These are phyloP conservation scores for Nestor notabilis DNA, from an alignment of 2,113 vertebrate genomes.

Conservation along the genomic window DNA sequence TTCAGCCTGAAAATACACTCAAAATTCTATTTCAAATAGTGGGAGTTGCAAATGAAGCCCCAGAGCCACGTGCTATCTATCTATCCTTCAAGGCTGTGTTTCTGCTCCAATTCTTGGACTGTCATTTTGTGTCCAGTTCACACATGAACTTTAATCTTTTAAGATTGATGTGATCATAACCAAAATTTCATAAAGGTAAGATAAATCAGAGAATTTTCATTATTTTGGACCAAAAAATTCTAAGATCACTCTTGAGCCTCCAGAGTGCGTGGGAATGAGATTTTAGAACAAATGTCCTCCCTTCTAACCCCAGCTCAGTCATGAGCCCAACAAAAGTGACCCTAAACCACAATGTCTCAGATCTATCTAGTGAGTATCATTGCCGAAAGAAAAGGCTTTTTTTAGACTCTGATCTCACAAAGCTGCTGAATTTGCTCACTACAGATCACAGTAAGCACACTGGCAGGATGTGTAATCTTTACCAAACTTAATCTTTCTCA, in stretches of 20 bases:
- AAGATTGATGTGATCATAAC: not conserved
- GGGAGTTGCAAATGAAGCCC: not conserved
- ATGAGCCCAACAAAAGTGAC: not conserved
- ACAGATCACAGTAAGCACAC: not conserved
- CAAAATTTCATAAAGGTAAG: not conserved
- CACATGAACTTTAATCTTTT: not conserved
- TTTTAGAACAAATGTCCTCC: not conserved
- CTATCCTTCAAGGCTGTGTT: not conserved
- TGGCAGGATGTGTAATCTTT: not conserved
- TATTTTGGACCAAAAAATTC: not conserved
- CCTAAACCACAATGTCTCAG: not conserved
- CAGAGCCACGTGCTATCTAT: not conserved
- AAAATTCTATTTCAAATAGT: not conserved
- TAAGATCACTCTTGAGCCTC: rapidly evolving
- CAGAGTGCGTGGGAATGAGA: not conserved
- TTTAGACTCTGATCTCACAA: not conserved
- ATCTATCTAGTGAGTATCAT: not conserved
- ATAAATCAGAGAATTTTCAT: not conserved
- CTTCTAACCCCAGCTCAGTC: not conserved
- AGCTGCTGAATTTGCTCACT: not conserved
- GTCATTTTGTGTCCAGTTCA: not conserved
- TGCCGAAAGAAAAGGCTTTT: not conserved
- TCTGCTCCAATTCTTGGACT: not conserved
- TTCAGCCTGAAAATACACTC: not conserved
- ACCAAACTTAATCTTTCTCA: not conserved